Evolutionary conservation across 2,797 vertebrate species (phyloP), one percentile per base, ranked within the genome.

Genomic region (Mus caroli): DNA sequence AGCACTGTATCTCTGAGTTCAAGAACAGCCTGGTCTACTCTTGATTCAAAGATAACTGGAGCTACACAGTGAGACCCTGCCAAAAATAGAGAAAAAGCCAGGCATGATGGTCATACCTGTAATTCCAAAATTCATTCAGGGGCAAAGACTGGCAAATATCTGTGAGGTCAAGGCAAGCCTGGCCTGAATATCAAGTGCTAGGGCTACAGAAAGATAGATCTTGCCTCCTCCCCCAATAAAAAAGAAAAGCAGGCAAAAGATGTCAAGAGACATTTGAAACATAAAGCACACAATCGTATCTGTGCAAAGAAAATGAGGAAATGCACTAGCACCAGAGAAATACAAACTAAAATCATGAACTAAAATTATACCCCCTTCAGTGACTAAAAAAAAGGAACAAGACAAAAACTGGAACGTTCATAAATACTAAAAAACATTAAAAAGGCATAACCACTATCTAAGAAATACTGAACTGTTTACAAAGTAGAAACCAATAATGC

Each of bases 281-380:
- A 56, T n/a, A 93, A 93, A 64, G 62, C 50, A 84, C 12, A 58
- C 14, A 79, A 46, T 24, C 40, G 37, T 24, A 46, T 87, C 28
- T 37, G 46, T 40, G 80, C 67, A 92, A 95, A 91, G 28, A 24
- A 80, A 92, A 92, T 50, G 26, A 83, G 40, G 0, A 79, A 86
- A n/a, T 12, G 77, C 24, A 92, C 62, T 24, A 80, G 82, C 52
- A 96, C 40, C 26, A 94, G 28, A 10, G 90, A 85, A 91, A 91
- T 28, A 24, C 20, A 90, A 86, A 94, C 37, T 77, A 94, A 92
- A 90, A 62, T 14, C 28, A 78, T 34, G 22, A 88, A 54, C 0
- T 80, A 78, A 17, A 88, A 58, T 60, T 82, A 17, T 37, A 82
- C 15, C 52, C 13, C 62, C 17, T 54, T 26, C 26, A 52, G 34